Conservation (phyloP, 1,140 invertebrate species). For the Nephotettix cincticeps region DNA sequence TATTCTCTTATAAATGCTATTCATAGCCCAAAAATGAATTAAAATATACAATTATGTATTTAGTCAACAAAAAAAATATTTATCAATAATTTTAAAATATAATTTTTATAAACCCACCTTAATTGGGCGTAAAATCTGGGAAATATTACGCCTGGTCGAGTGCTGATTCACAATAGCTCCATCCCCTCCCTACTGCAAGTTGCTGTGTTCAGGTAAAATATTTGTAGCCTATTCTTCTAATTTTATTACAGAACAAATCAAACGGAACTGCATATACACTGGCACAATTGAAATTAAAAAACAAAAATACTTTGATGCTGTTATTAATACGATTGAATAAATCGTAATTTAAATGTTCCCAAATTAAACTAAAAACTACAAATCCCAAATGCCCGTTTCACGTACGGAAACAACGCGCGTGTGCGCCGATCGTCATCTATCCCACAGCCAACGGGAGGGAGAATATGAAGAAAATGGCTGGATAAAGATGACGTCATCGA, state of each 20-base stretch:
- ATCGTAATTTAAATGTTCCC: background rate
- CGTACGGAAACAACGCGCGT: conserved; percentile 1
- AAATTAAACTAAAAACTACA: background rate
- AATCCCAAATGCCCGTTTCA: background rate
- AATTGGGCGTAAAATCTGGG: background rate
- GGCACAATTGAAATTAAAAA: too few relatives aligned
- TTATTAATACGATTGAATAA: too few relatives aligned
- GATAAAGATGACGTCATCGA: background rate
- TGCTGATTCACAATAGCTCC: conserved; percentile 23
- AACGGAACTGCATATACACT: too few relatives aligned
- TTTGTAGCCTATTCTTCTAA: background rate
- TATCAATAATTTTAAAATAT: background rate
- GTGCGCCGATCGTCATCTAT: conserved; percentile 21
- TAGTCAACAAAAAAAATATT: background rate
- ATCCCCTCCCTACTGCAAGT: conserved; percentile 23
- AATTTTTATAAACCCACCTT: background rate
- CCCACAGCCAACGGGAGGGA: conserved; percentile 14
- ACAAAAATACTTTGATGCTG: too few relatives aligned
- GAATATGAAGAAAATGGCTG: conserved; percentile 13
- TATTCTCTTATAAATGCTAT: background rate
- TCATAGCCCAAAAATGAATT: too few relatives aligned
- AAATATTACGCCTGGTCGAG: background rate
- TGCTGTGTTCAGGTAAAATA: conserved; percentile 8
- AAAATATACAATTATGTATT: too few relatives aligned
- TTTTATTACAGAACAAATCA: background rate